phyloP scores from a whole-genome alignment of 2,113 vertebrate genomes.

The Percina caprodes region DNA sequence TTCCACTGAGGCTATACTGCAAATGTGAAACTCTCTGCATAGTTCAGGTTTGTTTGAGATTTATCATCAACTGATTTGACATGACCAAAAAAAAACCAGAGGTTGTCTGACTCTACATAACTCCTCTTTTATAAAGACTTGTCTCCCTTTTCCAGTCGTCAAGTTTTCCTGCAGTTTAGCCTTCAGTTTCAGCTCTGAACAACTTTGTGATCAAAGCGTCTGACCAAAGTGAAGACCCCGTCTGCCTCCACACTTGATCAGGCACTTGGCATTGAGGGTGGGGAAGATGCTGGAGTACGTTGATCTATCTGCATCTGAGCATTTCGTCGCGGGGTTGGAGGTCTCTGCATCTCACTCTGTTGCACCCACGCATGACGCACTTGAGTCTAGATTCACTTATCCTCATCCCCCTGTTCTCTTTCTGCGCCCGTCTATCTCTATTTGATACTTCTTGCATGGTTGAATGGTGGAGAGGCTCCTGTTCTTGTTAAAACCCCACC shows the following conservation, averaged over 20 bases:
- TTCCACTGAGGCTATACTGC: neutral
- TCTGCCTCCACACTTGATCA: conserved; percentile 54
- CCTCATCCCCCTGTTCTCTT: conserved; percentile 46
- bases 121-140: conserved; percentile 2
- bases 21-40: neutral
- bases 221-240: conserved; percentile 4
- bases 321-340: conserved; percentile 40
- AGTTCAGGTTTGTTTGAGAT: neutral
- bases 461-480: conserved; percentile 42
- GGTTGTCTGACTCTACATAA: neutral
- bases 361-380: conserved; percentile 50
- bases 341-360: conserved; percentile 46
- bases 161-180: conserved; percentile 31
- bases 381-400: conserved; percentile 51
- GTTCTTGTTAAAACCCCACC: conserved; percentile 27
- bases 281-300: conserved; percentile 19
- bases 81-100: neutral
- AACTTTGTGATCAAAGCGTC: conserved; percentile 58
- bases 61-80: neutral
- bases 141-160: neutral
- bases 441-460: conserved; percentile 48
- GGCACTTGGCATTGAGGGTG: conserved; percentile 27
- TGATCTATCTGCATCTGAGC: conserved; percentile 44
- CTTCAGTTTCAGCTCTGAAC: conserved; percentile 30
- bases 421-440: conserved; percentile 31